Evolutionary conservation across 2,113 vertebrate species (phyloP).

Genomic region (Xiphophorus hellerii): DNA sequence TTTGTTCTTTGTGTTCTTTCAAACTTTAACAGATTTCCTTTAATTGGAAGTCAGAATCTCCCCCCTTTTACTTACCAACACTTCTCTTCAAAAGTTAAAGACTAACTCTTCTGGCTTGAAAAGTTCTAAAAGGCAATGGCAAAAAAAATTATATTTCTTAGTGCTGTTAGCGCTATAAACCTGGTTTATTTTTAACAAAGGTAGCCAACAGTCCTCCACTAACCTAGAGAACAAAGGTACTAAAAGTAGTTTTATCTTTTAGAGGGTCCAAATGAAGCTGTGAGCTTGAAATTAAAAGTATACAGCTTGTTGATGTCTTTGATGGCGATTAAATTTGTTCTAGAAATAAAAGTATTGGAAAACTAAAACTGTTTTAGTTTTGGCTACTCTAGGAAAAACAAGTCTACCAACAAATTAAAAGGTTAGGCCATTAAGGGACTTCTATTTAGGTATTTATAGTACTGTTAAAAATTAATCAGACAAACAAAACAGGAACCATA

Average conservation of each 20-base stretch:
- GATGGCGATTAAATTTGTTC: neutral
- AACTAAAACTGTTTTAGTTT: neutral
- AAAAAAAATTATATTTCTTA: neutral
- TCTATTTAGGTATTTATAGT: no score
- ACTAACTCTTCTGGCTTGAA: neutral
- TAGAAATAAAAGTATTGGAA: no score
- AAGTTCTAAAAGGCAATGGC: neutral
- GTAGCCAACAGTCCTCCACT: neutral
- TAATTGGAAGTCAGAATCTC: neutral
- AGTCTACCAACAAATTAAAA: neutral
- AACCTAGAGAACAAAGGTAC: neutral
- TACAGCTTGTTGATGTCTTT: neutral
- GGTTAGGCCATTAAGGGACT: no score
- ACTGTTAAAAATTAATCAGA: no score
- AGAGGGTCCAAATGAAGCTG: neutral
- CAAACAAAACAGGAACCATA: no score
- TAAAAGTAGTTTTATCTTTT: neutral
- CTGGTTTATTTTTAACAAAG: neutral
- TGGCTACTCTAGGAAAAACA: neutral
- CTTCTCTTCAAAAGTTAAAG: neutral
- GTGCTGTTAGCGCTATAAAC: neutral
- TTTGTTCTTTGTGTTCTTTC: slow-evolving; percentile 12
- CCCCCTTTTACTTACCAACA: neutral
- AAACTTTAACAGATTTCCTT: neutral
- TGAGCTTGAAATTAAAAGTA: neutral